Base-by-base conservation (phyloP, 2,113 vertebrate species). In the Aspidoscelis tigris region DNA sequence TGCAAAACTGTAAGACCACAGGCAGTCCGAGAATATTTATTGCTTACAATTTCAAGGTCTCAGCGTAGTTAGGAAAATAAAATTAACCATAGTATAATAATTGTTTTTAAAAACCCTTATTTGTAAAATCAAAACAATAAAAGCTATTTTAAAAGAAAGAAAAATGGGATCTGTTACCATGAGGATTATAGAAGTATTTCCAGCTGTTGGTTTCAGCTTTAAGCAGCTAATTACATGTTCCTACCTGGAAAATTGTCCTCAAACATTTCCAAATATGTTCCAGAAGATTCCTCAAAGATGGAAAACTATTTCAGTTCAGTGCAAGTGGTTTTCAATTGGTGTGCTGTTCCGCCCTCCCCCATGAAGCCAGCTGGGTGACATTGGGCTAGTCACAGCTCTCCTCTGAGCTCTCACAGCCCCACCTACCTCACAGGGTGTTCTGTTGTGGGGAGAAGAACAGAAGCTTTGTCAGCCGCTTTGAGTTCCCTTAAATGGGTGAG, bases 1-100 rank as follows among this genome's bases (percentile, higher is more conserved):
- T 90, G 87, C 75, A 76, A 75, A 0, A 26, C 11, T 53, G 80
- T 43, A 53, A 10, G 24, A n/a, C n/a, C 33, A 70, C 20, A 47
- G 55, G 53, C 76, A 65, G 69, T n/a, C 39, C 78, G 39, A n/a
- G 39, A 73, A 84, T 73, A 78, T 73, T 21, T 33, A 12, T 64
- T 61, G 41, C 61, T 8, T 64, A 24, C 55, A 12, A 55, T 55
- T 55, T 55, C 4, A 61, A 61, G 14, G 58, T 61, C 58, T 61
- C 58, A 58, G 55, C 55, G 14, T 58, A 58, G 55, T 58, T 61
- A 61, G 58, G 12, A 16, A 61, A 61, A 61, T 61, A 61, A 61
- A 61, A 61, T 61, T 61, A 61, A 18, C 58, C 58, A 61, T 18
- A 61, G 12, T 18, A 61, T 61, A 58, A 22, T 22, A 6, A 18